phyloP scores from a whole-genome alignment of 2,113 vertebrate species.

The Chamaetylas fuelleborni region DNA sequence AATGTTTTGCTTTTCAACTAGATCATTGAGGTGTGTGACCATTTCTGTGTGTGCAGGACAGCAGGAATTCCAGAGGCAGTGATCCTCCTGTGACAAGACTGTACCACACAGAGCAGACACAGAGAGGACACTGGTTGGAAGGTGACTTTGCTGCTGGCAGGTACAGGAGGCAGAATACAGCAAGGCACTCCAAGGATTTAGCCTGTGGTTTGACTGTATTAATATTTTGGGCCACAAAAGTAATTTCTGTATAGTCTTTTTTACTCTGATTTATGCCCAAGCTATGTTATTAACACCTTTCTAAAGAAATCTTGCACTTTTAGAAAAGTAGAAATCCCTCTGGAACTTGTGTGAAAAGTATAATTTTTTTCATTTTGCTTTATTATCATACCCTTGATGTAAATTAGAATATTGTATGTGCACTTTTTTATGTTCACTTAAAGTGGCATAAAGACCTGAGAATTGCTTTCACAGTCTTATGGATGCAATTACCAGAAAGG shows the following conservation, averaged over 20 bases:
- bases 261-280: neutral
- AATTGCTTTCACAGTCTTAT: neutral
- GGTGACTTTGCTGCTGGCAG: neutral
- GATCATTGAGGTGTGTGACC: fast-evolving
- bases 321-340: neutral
- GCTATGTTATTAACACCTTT: neutral
- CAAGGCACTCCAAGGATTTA: fast-evolving
- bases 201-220: neutral
- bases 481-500: neutral
- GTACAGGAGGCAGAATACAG: neutral
- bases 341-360: neutral
- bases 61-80: neutral
- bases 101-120: neutral
- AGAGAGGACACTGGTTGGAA: neutral
- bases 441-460: neutral
- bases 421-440: neutral
- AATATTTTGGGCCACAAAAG: neutral
- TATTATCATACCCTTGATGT: neutral
- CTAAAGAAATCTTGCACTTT: neutral
- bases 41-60: neutral
- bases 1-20: neutral
- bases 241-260: neutral
- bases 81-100: neutral
- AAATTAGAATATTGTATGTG: neutral
- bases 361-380: neutral